These are phyloP conservation scores for Cinclus cinclus DNA, from an alignment of 2,113 vertebrate genomes.

Conservation along the genomic window DNA sequence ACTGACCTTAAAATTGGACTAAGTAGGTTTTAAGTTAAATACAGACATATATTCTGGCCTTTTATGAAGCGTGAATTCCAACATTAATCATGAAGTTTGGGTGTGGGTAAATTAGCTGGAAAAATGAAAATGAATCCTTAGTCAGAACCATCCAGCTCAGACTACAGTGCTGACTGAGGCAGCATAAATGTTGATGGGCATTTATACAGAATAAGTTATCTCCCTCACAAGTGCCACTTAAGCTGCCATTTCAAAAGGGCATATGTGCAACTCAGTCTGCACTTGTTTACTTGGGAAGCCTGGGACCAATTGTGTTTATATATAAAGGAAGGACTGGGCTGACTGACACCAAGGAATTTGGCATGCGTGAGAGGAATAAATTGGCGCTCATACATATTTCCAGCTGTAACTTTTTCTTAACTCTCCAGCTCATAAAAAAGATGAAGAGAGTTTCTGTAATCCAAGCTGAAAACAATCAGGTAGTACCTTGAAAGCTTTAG, in stretches of 20 bases:
- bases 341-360: constrained; percentile 30
- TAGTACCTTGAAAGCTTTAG: neutral
- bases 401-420: neutral
- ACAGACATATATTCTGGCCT: neutral
- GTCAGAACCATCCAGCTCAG: neutral
- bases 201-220: neutral
- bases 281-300: neutral
- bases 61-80: neutral
- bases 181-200: neutral
- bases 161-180: neutral
- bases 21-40: neutral
- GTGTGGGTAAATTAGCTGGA: neutral
- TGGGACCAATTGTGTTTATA: neutral
- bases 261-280: neutral
- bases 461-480: neutral
- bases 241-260: neutral
- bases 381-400: neutral
- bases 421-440: neutral
- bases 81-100: neutral
- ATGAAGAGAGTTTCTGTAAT: neutral
- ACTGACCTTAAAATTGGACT: neutral
- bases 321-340: neutral
- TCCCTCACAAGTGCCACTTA: neutral
- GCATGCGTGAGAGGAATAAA: constrained; percentile 3
- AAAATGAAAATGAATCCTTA: neutral